A percentile compares a stretch with the other conserved stretches of the same genome.
Evolutionary conservation across 1,140 invertebrate genomes (phyloP).

Genomic region (Drosophila ercepeae): DNA sequence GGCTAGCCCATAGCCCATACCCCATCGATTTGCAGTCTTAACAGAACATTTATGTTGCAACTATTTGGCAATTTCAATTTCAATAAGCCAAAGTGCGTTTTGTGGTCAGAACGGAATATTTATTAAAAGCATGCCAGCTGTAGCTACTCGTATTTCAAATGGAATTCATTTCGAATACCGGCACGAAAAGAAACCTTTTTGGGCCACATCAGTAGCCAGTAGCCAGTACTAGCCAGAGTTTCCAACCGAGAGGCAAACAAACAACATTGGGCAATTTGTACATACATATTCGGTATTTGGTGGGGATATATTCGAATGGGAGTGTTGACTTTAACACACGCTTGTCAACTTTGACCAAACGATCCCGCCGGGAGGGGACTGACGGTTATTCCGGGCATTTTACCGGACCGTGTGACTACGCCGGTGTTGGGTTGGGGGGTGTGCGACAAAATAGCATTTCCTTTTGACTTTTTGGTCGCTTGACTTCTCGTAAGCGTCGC

Average conservation of each 20-base stretch:
- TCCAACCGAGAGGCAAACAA: slow-evolving; percentile 37
- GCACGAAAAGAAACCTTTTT: slow-evolving; percentile 23
- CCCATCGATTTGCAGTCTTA: not conserved
- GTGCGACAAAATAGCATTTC: slow-evolving; percentile 74
- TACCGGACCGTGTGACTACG: not conserved
- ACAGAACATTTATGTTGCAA: slow-evolving; percentile 41
- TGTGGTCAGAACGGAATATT: slow-evolving; percentile 63
- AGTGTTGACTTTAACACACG: slow-evolving; percentile 55
- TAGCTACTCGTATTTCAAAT: slow-evolving; percentile 33
- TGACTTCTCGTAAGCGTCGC: slow-evolving; percentile 62
- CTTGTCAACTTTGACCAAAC: slow-evolving; percentile 65
- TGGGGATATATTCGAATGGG: not conserved
- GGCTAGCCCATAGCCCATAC: slow-evolving; percentile 26
- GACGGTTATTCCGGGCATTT: not conserved
- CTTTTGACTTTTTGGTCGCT: slow-evolving; percentile 62
- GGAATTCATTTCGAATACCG: slow-evolving; percentile 43
- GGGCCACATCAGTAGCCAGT: slow-evolving; percentile 6
- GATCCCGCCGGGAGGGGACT: slow-evolving; percentile 11
- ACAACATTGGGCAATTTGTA: slow-evolving; percentile 76
- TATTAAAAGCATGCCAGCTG: slow-evolving; percentile 57
- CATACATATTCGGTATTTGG: slow-evolving; percentile 71
- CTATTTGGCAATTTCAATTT: slow-evolving; percentile 56
- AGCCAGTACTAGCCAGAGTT: too few relatives aligned
- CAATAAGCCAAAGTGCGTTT: slow-evolving; percentile 76
- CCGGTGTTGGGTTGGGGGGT: slow-evolving; percentile 3